These are phyloP conservation scores for Homarus americanus DNA, from an alignment of 1,140 invertebrate species.

Conservation along the genomic window DNA sequence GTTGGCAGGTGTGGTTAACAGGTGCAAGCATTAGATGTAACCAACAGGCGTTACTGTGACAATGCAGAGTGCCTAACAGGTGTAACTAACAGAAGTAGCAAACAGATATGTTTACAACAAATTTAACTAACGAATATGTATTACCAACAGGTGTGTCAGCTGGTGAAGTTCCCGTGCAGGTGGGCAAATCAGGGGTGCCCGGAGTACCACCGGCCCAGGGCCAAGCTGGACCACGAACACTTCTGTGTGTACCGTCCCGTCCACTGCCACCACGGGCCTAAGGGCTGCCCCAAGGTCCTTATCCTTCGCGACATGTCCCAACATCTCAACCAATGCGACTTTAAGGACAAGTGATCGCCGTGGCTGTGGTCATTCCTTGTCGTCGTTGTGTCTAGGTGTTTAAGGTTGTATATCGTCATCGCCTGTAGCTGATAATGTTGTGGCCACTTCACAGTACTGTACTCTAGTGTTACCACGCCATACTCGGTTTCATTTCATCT, in stretches of 20 bases:
- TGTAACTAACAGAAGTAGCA: not conserved
- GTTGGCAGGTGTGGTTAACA: no score
- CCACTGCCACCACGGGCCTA: conserved; percentile 59
- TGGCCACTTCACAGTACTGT: not conserved
- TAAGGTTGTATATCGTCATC: not conserved
- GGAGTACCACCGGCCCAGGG: conserved; percentile 44
- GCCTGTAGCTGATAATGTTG: not conserved
- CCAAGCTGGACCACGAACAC: conserved; percentile 62
- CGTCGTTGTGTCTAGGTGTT: not conserved
- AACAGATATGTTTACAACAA: not conserved
- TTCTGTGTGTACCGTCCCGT: conserved; percentile 66
- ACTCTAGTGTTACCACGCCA: not conserved
- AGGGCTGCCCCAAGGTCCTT: conserved; percentile 62
- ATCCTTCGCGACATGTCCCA: conserved; percentile 53
- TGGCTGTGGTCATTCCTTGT: no score
- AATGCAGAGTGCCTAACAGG: not conserved
- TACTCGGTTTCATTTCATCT: not conserved
- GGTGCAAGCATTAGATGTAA: no score
- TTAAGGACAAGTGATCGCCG: conserved; percentile 40
- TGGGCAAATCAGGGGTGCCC: conserved; percentile 45
- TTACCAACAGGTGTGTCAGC: conserved; percentile 60
- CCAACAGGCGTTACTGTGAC: no score
- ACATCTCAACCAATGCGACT: conserved; percentile 56
- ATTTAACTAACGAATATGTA: no score
- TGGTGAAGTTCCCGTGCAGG: conserved; percentile 67